Percentiles rank a stretch among this genome's conserved stretches.
Conservation (phyloP, 2,888 invertebrate genomes). For the Tipula helvola region DNA sequence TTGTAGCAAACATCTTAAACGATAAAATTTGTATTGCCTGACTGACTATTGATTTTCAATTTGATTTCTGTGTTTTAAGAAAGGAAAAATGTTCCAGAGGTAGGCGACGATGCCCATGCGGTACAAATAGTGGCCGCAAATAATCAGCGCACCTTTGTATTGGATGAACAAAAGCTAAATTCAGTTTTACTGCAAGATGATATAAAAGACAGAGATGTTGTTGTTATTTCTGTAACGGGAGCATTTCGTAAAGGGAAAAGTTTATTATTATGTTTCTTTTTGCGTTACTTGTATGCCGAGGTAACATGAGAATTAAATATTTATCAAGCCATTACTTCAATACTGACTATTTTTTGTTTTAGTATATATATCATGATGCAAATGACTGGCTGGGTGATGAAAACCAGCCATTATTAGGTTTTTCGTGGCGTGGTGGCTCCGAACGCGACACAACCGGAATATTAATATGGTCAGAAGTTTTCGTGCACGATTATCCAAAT, state of each 20-base stretch:
- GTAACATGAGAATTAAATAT: constrained; percentile 33
- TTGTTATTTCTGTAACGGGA: constrained; percentile 92
- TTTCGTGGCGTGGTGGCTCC: constrained; percentile 91
- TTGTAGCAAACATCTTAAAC: too few species aligned
- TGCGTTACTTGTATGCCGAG: constrained; percentile 81
- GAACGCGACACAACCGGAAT: constrained; percentile 95
- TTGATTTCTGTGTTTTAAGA: not conserved
- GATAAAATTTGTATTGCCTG: not conserved
- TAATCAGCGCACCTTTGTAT: constrained; percentile 74
- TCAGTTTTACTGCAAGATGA: constrained; percentile 64
- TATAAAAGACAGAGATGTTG: constrained; percentile 70
- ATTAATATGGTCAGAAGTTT: constrained; percentile 91
- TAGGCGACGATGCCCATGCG: constrained; percentile 39
- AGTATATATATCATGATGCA: constrained; percentile 45
- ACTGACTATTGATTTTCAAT: not conserved
- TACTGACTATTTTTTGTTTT: constrained; percentile 17
- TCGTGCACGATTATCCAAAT: constrained; percentile 57
- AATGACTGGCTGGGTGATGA: constrained; percentile 76
- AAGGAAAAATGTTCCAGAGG: constrained; percentile 11
- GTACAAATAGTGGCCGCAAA: constrained; percentile 74
- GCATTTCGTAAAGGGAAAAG: constrained; percentile 98
- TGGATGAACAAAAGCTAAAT: constrained; percentile 69
- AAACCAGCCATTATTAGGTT: constrained; percentile 72
- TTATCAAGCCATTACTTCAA: not conserved
- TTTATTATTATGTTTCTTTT: constrained; percentile 92